Percentiles rank a stretch among this genome's conserved stretches.
These are phyloP conservation scores for Volucella inflata DNA, from an alignment of 2,888 invertebrate species.

Conservation along the genomic window DNA sequence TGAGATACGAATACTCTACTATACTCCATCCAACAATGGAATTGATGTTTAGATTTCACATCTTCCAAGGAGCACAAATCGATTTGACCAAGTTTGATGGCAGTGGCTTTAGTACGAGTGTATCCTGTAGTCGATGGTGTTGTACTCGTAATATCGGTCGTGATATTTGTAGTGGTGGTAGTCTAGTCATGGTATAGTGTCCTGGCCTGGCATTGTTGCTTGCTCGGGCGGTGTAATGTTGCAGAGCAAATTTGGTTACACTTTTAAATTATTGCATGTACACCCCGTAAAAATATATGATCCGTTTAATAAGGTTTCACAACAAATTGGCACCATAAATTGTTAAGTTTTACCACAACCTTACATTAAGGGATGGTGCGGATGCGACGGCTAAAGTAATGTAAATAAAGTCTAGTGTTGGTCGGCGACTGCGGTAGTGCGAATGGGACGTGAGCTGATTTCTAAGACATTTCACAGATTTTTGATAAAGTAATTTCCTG, in stretches of 20 bases:
- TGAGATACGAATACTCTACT: conserved; percentile 21
- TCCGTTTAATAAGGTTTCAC: conserved; percentile 74
- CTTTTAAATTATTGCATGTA: conserved; percentile 72
- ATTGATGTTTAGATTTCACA: conserved; percentile 62
- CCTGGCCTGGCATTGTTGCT: conserved; percentile 50
- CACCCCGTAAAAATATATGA: conserved; percentile 72
- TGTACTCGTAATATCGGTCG: not conserved
- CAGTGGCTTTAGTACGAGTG: conserved; percentile 29
- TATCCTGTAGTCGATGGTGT: not conserved
- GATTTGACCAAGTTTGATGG: conserved; percentile 70
- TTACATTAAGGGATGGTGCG: not conserved
- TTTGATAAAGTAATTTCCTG: conserved; percentile 10
- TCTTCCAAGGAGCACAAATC: conserved; percentile 43
- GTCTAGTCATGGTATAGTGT: too few species aligned
- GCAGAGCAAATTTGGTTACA: conserved; percentile 71
- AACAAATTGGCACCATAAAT: conserved; percentile 70
- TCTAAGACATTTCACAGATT: conserved; percentile 13
- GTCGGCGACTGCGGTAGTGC: conserved; percentile 25
- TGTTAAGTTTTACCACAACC: conserved; percentile 33
- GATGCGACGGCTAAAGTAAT: conserved; percentile 4
- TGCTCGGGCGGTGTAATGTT: conserved; percentile 68
- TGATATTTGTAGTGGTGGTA: conserved; percentile 3
- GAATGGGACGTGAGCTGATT: conserved; percentile 57
- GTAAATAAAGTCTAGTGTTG: conserved; percentile 44
- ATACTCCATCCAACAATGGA: conserved; percentile 48